Percentiles rank a stretch among this genome's conserved stretches.
These are phyloP conservation scores for Alexandromys fortis DNA, from an alignment of 2,113 vertebrate genomes.

Conservation along the genomic window DNA sequence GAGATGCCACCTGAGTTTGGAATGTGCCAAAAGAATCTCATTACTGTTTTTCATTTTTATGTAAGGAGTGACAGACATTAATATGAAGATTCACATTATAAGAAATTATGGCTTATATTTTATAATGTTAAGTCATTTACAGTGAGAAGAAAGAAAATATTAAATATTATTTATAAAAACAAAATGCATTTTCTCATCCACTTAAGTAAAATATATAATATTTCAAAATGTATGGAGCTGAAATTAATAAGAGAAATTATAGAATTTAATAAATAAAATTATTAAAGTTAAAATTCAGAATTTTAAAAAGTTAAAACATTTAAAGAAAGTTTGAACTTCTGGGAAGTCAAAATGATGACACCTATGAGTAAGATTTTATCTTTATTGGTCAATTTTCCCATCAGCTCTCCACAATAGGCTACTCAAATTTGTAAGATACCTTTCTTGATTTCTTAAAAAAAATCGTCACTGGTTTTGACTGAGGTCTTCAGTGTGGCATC, in stretches of 20 bases:
- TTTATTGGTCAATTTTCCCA: neutral
- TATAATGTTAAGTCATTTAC: neutral
- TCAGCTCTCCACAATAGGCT: neutral
- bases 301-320: neutral
- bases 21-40: neutral
- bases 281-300: neutral
- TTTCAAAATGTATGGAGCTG: neutral
- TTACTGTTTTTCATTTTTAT: neutral
- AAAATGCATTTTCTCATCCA: neutral
- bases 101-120: neutral
- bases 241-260: conserved; percentile 1
- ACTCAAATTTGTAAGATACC: neutral
- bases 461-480: neutral
- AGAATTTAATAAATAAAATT: neutral
- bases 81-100: neutral
- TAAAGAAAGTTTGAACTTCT: neutral
- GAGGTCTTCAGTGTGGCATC: neutral
- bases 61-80: neutral
- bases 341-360: neutral
- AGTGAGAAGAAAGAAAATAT: neutral
- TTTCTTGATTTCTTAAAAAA: neutral
- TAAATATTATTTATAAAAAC: neutral
- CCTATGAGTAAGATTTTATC: neutral
- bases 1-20: neutral
- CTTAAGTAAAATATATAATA: neutral